Evolutionary conservation across 2,888 invertebrate genomes (phyloP).

Genomic region (Archaeoteleia sp.): DNA sequence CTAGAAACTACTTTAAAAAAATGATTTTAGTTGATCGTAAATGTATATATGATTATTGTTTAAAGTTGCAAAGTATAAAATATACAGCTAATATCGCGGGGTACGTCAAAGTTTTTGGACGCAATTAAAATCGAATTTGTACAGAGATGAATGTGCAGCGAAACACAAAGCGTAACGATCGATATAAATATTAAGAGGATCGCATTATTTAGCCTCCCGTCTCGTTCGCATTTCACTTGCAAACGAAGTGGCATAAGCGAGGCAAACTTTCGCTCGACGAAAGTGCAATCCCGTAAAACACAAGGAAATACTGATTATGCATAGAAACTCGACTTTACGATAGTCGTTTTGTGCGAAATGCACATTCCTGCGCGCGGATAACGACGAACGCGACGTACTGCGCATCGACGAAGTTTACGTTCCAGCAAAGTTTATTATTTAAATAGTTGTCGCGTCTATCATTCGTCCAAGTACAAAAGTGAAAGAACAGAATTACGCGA

Average conservation of each 20-base stretch:
- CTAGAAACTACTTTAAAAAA: too few species aligned
- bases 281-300: constrained; percentile 36
- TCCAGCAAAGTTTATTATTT: too few species aligned
- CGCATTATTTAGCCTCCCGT: constrained; percentile 15
- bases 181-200: constrained; percentile 21
- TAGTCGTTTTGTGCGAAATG: constrained; percentile 5
- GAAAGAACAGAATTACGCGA: too few species aligned
- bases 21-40: too few species aligned
- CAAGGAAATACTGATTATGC: constrained; percentile 29
- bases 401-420: too few species aligned
- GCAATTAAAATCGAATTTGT: constrained; percentile 2
- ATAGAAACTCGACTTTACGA: constrained; percentile 27
- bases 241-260: constrained; percentile 31
- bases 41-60: too few species aligned
- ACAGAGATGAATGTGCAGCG: neutral
- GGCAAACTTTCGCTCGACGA: constrained; percentile 44
- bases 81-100: neutral
- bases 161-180: constrained; percentile 5
- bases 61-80: too few species aligned
- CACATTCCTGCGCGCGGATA: constrained; percentile 4
- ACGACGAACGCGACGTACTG: too few species aligned
- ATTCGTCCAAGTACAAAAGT: too few species aligned
- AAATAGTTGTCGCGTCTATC: too few species aligned
- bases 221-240: constrained; percentile 35
- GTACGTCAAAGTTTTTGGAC: constrained; percentile 1